Base-by-base conservation (phyloP, 2,888 invertebrate genomes). In the Nasonia oneida region DNA sequence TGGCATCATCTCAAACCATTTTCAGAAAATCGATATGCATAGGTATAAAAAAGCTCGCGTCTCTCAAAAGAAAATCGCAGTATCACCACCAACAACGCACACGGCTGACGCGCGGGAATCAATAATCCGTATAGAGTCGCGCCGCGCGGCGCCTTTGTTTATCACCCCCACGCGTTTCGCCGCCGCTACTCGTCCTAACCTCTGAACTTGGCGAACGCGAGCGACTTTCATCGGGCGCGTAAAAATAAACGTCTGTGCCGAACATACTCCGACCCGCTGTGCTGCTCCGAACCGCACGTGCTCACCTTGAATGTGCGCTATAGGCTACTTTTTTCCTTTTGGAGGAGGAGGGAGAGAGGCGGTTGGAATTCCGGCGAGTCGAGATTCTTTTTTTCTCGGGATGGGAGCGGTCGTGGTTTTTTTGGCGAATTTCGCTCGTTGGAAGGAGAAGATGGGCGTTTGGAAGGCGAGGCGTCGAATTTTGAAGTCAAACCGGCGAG, bases 291-390 rank as follows among this genome's bases (percentile, higher is more conserved):
- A 39, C n/a, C 6, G 12, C n/a, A 18, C 39, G 37, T 39, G 39
- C 39, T 77, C 77, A 64, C 77, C 77, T 77, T 77, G 77, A 77
- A 77, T 64, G 64, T 23, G 23, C 12, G 18, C 3, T 23, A 61
- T n/a, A 61, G 57, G 29, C 1, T 29, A n/a, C 39, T n/a, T 39
- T 64, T 12, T 57, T 61, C 61, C 61, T 57, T 37, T 37, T 61
- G 57, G n/a, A 61, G 18, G 15, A 18, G 15, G 53, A 53, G 4
- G 47, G 14, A 14, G 14, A 8, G 47, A 3, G 18, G 3, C 23
- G 57, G 8, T 61, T 61, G 57, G 23, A 6, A 23, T n/a, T 61
- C 57, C 57, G 23, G n/a, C 8, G 57, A 61, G 57, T n/a, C n/a
- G 57, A 61, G n/a, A 61, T 61, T 61, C 15, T 61, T 61, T 61